phyloP scores from a whole-genome alignment of 2,888 invertebrate species.

The Agrochola circellaris region DNA sequence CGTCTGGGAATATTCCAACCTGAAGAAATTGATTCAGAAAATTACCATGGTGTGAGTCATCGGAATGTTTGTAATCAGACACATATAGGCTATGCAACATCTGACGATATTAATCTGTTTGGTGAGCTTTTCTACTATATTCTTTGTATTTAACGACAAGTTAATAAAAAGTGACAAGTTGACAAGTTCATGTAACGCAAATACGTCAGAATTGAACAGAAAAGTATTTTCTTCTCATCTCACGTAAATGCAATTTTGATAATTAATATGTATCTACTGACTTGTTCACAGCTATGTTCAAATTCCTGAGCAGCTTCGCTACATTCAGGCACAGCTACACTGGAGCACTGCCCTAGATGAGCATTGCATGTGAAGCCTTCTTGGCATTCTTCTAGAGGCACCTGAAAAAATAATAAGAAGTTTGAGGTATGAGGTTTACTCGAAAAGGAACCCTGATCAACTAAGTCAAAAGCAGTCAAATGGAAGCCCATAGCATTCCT shows the following conservation, averaged over 20 bases:
- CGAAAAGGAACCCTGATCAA: too few relatives aligned
- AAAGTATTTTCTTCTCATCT: background rate
- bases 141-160: background rate
- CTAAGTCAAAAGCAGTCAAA: too few relatives aligned
- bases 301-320: constrained; percentile 70
- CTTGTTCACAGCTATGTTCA: constrained; percentile 88
- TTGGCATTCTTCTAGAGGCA: constrained; percentile 81
- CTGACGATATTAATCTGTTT: background rate
- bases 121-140: background rate
- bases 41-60: background rate
- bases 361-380: constrained; percentile 83
- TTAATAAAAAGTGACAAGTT: too few relatives aligned
- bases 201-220: background rate
- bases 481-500: too few relatives aligned
- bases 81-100: background rate
- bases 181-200: background rate
- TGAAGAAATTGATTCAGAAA: constrained; percentile 53
- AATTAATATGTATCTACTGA: constrained; percentile 57
- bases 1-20: constrained; percentile 88
- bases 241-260: background rate
- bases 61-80: background rate
- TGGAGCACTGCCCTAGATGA: constrained; percentile 78
- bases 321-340: constrained; percentile 82
- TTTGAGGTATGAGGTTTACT: too few relatives aligned
- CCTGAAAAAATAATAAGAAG: constrained; percentile 69